phyloP scores from a whole-genome alignment of 2,113 vertebrate species.

The Terrapene triunguis region DNA sequence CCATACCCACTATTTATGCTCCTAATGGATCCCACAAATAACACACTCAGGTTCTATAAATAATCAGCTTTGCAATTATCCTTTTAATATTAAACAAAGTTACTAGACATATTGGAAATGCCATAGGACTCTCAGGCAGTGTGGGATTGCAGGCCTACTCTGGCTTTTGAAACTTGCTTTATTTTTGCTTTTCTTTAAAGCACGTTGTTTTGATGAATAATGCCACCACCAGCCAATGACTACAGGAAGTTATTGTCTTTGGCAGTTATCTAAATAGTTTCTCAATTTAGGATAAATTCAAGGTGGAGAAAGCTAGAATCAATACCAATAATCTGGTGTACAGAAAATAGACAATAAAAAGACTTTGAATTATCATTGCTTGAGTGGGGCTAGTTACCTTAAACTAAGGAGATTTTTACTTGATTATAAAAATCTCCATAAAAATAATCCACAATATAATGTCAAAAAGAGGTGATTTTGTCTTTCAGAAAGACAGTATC shows the following conservation, averaged over 20 bases:
- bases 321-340: constrained; percentile 34
- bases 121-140: constrained; percentile 12
- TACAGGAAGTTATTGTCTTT: constrained; percentile 47
- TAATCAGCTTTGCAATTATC: constrained; percentile 62
- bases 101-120: constrained; percentile 14
- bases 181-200: constrained; percentile 44
- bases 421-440: constrained; percentile 4
- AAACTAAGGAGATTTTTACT: neutral
- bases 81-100: constrained; percentile 49
- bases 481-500: neutral
- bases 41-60: constrained; percentile 61
- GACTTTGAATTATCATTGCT: neutral
- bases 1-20: constrained; percentile 50
- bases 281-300: constrained; percentile 45
- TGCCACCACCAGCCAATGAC: constrained; percentile 38
- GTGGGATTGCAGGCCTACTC: constrained; percentile 40
- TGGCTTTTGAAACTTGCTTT: constrained; percentile 42
- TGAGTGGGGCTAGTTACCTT: constrained; percentile 14
- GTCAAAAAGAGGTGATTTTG: neutral
- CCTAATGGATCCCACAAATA: constrained; percentile 46
- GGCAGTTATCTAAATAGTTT: constrained; percentile 66
- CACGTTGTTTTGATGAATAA: constrained; percentile 38
- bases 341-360: neutral
- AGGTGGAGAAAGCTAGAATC: constrained; percentile 39
- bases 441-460: neutral